Conservation (phyloP, 2,888 invertebrate genomes). For the Hyalella azteca region DNA sequence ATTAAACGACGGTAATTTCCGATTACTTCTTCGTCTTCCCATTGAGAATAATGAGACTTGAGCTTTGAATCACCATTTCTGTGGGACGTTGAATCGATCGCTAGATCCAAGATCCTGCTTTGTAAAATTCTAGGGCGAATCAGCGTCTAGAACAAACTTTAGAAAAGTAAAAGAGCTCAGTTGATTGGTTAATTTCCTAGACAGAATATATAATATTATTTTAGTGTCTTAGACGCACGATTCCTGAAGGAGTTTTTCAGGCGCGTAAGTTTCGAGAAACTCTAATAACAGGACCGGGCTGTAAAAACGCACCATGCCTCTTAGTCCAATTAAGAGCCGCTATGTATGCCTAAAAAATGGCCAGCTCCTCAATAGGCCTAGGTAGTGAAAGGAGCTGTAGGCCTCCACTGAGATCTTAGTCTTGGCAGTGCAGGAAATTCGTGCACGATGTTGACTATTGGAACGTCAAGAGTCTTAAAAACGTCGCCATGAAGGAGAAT, state of each 20-base stretch:
- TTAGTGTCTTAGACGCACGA: slow-evolving; percentile 37
- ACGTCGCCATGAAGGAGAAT: no score
- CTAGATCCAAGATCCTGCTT: slow-evolving; percentile 13
- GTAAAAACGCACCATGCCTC: slow-evolving; percentile 12
- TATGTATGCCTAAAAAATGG: slow-evolving; percentile 24
- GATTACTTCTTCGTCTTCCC: slow-evolving; percentile 1
- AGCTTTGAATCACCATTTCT: background rate
- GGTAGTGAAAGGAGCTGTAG: slow-evolving; percentile 4
- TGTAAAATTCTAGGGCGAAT: slow-evolving; percentile 37
- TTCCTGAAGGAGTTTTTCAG: slow-evolving; percentile 32
- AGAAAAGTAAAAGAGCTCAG: slow-evolving; percentile 35
- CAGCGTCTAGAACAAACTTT: slow-evolving; percentile 39
- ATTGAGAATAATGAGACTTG: slow-evolving; percentile 11
- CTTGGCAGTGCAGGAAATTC: background rate
- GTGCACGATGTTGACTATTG: no score
- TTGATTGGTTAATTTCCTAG: slow-evolving; percentile 40
- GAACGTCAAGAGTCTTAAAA: no score
- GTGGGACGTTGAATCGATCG: background rate
- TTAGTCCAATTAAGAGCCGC: slow-evolving; percentile 34
- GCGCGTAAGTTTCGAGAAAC: slow-evolving; percentile 26
- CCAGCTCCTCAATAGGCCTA: slow-evolving; percentile 31
- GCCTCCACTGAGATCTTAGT: background rate
- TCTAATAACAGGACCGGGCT: slow-evolving; percentile 10
- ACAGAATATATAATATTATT: slow-evolving; percentile 40
- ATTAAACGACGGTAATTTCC: background rate